Conservation (phyloP, 2,797 vertebrate species). For the Propithecus deckenii region DNA sequence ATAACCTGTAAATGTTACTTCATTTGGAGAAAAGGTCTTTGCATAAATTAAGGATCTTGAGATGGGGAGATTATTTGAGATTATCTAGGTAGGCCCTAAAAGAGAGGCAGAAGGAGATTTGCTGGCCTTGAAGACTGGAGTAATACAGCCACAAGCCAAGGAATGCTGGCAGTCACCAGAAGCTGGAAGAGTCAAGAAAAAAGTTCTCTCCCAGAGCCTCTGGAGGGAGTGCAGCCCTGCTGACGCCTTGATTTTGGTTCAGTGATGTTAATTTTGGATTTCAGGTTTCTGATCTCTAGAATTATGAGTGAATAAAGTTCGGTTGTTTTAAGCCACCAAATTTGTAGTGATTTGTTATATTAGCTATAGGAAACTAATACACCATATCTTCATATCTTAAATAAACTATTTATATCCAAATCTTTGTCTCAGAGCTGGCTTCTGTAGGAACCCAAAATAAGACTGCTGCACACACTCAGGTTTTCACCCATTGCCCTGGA, state of each 20-base stretch:
- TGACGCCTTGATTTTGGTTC: neutral
- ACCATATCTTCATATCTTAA: neutral
- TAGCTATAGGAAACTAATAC: neutral
- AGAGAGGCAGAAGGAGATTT: neutral
- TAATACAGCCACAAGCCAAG: neutral
- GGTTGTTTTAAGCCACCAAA: neutral
- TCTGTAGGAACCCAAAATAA: neutral
- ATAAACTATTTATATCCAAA: neutral
- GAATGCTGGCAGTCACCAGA: neutral
- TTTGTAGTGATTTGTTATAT: neutral
- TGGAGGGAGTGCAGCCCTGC: neutral
- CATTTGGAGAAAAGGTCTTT: neutral
- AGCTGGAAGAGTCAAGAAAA: neutral
- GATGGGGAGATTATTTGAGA: neutral
- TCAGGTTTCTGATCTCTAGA: neutral
- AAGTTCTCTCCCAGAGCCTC: neutral
- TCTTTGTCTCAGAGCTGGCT: neutral
- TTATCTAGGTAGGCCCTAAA: neutral
- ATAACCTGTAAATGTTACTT: neutral
- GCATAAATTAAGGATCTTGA: neutral
- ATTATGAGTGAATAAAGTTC: neutral
- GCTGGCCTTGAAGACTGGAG: neutral
- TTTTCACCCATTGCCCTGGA: neutral
- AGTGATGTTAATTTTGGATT: neutral
- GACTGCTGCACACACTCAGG: neutral